phyloP scores from a whole-genome alignment of 2,797 vertebrate genomes.

The Aeoliscus strigatus region DNA sequence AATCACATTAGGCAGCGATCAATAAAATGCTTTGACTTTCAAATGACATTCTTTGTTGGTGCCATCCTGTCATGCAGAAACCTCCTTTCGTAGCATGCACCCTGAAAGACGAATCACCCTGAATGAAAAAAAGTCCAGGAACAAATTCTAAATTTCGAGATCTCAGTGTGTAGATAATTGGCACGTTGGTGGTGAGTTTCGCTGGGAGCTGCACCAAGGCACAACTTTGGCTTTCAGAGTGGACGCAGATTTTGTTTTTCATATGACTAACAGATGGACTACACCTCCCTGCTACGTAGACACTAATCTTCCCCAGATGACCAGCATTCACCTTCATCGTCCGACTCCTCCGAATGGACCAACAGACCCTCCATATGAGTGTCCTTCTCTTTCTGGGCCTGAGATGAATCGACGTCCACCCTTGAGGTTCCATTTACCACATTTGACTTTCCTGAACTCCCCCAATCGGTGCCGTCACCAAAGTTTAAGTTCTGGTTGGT shows the following conservation, averaged over 20 bases:
- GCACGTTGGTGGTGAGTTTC: constrained; percentile 40
- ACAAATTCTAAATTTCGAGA: too few species aligned
- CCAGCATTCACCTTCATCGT: constrained; percentile 69
- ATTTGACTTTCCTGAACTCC: constrained; percentile 24
- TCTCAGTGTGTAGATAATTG: constrained; percentile 17
- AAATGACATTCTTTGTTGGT: constrained; percentile 45
- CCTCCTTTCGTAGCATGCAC: constrained; percentile 17
- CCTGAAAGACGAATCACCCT: constrained; percentile 1
- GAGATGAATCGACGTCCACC: constrained; percentile 17
- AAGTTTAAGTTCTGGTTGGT: constrained; percentile 43
- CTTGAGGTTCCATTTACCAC: constrained; percentile 44
- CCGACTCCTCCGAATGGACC: constrained; percentile 68
- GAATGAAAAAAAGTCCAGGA: too few species aligned
- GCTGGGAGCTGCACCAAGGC: constrained; percentile 36
- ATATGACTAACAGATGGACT: too few species aligned
- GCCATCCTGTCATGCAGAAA: constrained; percentile 21
- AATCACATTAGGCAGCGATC: constrained; percentile 51
- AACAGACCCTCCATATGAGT: too few species aligned
- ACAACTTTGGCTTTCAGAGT: constrained; percentile 43
- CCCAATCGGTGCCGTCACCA: constrained; percentile 38
- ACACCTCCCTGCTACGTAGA: too few species aligned
- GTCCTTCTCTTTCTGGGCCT: constrained; percentile 2
- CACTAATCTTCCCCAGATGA: constrained; percentile 74
- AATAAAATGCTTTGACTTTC: constrained; percentile 51
- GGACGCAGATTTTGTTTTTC: too few species aligned